Percentiles rank a stretch among this genome's conserved stretches.
phyloP scores from a whole-genome alignment of 2,888 invertebrate species.

The Shargacucullia verbasci region DNA sequence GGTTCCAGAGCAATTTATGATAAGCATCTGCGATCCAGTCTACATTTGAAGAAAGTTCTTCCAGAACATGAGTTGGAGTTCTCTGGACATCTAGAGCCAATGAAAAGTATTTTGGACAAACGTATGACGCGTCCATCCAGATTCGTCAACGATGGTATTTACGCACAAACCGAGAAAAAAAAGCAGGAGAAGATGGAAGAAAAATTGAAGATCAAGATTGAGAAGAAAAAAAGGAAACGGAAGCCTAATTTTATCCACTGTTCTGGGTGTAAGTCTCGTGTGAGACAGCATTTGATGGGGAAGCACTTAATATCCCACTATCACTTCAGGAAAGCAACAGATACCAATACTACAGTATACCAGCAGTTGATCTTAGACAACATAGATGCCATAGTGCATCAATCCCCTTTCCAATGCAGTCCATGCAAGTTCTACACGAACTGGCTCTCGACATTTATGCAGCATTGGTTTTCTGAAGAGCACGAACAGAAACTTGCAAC shows the following conservation, averaged over 20 bases:
- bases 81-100: conserved; percentile 82
- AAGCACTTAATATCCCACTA: conserved; percentile 96
- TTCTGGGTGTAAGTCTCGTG: conserved; percentile 92
- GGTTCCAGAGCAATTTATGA: conserved; percentile 93
- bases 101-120: conserved; percentile 67
- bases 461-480: conserved; percentile 92
- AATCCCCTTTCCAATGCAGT: conserved; percentile 95
- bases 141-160: conserved; percentile 73
- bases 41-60: conserved; percentile 91
- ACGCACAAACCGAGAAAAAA: conserved; percentile 68
- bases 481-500: conserved; percentile 87
- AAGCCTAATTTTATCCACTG: conserved; percentile 90
- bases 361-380: conserved; percentile 92
- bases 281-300: conserved; percentile 92
- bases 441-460: conserved; percentile 91
- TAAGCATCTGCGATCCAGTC: conserved; percentile 92
- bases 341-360: conserved; percentile 87
- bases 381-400: conserved; percentile 93
- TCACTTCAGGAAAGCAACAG: conserved; percentile 93
- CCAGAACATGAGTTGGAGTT: conserved; percentile 92
- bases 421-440: conserved; percentile 96
- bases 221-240: conserved; percentile 85
- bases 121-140: conserved; percentile 76
- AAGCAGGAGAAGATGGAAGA: conserved; percentile 53
- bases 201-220: conserved; percentile 65